These are phyloP conservation scores for Paguma larvata DNA, from an alignment of 2,797 vertebrate species.

Conservation along the genomic window DNA sequence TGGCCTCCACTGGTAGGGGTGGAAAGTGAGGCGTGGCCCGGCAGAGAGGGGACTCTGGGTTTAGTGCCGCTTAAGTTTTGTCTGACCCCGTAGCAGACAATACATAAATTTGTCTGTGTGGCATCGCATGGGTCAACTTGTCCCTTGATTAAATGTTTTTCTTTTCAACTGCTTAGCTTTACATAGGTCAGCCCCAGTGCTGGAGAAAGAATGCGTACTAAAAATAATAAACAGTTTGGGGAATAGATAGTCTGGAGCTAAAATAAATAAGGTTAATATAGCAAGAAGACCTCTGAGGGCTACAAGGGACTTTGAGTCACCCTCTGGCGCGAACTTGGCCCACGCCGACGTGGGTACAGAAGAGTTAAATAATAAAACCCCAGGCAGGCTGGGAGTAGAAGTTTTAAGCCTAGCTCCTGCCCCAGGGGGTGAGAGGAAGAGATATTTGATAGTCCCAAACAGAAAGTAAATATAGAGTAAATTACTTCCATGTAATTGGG, in stretches of 20 bases:
- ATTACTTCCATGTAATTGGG: slow-evolving; percentile 84
- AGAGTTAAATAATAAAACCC: slow-evolving; percentile 76
- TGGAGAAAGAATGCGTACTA: slow-evolving; percentile 26
- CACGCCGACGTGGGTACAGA: not conserved
- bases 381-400: slow-evolving; percentile 58
- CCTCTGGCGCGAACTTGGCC: not conserved
- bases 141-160: slow-evolving; percentile 42
- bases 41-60: not conserved
- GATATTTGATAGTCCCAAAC: slow-evolving; percentile 82
- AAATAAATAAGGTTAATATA: slow-evolving; percentile 57
- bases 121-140: not conserved
- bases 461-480: slow-evolving; percentile 83
- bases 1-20: not conserved
- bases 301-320: not conserved
- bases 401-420: slow-evolving; percentile 80
- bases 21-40: not conserved
- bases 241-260: slow-evolving; percentile 47
- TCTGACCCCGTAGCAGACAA: not conserved
- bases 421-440: slow-evolving; percentile 79
- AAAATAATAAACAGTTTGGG: slow-evolving; percentile 56
- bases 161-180: slow-evolving; percentile 52
- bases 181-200: slow-evolving; percentile 25
- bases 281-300: not conserved
- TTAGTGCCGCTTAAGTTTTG: not conserved
- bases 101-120: not conserved